A percentile compares a stretch with the other conserved stretches of the same genome.
These are phyloP conservation scores for Aegypius monachus DNA, from an alignment of 2,113 vertebrate species.

Conservation along the genomic window DNA sequence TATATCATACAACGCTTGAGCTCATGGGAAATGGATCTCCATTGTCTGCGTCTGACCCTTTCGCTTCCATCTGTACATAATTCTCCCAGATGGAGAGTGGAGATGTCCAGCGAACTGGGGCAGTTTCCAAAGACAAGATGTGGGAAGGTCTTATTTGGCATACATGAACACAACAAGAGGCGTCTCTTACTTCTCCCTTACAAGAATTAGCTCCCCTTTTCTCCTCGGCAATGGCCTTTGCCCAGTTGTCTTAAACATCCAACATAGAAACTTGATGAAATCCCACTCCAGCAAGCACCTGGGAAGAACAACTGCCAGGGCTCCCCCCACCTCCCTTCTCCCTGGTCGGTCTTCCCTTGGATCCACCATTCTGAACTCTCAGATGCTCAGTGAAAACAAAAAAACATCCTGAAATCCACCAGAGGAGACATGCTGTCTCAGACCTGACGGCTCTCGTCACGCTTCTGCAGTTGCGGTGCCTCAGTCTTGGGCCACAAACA, in stretches of 20 bases:
- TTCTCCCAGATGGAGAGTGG: constrained; percentile 39
- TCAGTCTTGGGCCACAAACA: constrained; percentile 55
- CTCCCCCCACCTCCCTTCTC: constrained; percentile 8
- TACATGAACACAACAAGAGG: constrained; percentile 41
- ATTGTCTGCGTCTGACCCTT: constrained; percentile 47
- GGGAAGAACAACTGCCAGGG: not conserved
- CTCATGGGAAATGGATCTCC: constrained; percentile 40
- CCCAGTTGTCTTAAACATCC: constrained; percentile 53
- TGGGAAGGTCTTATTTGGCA: constrained; percentile 42
- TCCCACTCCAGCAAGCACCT: not conserved
- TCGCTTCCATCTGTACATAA: constrained; percentile 42
- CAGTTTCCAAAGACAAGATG: constrained; percentile 34
- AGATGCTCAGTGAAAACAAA: constrained; percentile 14
- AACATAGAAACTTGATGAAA: not conserved
- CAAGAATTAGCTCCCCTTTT: not conserved
- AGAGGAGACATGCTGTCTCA: not conserved
- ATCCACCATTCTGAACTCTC: constrained; percentile 42
- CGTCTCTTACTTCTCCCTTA: constrained; percentile 37
- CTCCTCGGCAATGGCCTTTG: constrained; percentile 36
- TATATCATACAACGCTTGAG: constrained; percentile 55
- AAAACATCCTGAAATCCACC: not conserved
- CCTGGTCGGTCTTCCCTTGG: not conserved
- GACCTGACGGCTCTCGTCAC: not conserved
- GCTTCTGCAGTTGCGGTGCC: constrained; percentile 1
- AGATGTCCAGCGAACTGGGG: constrained; percentile 39